These are phyloP conservation scores for Ophthalmolycus amberensis DNA, from an alignment of 2,113 vertebrate species.

Conservation along the genomic window DNA sequence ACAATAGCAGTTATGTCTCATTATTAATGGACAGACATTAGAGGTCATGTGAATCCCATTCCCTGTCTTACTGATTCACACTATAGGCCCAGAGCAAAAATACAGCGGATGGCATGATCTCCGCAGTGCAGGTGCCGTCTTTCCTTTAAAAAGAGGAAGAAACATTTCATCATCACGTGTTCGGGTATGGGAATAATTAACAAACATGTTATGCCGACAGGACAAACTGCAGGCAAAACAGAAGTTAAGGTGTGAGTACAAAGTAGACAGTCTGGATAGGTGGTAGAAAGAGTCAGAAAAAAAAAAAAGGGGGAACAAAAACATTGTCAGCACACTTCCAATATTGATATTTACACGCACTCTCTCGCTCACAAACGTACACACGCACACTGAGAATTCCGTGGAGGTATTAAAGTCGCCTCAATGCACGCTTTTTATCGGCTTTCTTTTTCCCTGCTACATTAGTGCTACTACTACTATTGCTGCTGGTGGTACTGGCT, in stretches of 20 bases:
- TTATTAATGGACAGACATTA: conserved; percentile 17
- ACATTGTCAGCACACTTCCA: conserved; percentile 76
- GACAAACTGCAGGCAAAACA: conserved; percentile 50
- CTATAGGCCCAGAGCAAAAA: conserved; percentile 11
- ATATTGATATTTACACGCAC: conserved; percentile 81
- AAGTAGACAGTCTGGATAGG: conserved; percentile 60
- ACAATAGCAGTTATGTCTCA: conserved; percentile 16
- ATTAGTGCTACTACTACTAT: conserved; percentile 77
- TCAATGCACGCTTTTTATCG: conserved; percentile 93
- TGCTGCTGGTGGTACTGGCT: conserved; percentile 72
- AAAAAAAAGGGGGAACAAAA: conserved; percentile 44
- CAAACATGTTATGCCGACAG: conserved; percentile 44
- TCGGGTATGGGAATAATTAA: conserved; percentile 56
- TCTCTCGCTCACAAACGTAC: conserved; percentile 37
- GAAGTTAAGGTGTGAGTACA: conserved; percentile 51
- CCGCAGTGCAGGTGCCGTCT: background rate
- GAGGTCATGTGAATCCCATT: conserved; percentile 40
- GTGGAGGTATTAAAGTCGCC: conserved; percentile 87
- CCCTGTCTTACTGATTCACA: conserved; percentile 38
- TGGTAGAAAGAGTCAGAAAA: conserved; percentile 68
- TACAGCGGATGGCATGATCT: conserved; percentile 47
- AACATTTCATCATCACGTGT: conserved; percentile 27
- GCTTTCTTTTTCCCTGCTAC: conserved; percentile 91
- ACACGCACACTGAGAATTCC: conserved; percentile 48
- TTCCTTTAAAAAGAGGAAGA: conserved; percentile 35